Evolutionary conservation across 2,888 invertebrate genomes (phyloP).

Genomic region (Ditula angustiorana): DNA sequence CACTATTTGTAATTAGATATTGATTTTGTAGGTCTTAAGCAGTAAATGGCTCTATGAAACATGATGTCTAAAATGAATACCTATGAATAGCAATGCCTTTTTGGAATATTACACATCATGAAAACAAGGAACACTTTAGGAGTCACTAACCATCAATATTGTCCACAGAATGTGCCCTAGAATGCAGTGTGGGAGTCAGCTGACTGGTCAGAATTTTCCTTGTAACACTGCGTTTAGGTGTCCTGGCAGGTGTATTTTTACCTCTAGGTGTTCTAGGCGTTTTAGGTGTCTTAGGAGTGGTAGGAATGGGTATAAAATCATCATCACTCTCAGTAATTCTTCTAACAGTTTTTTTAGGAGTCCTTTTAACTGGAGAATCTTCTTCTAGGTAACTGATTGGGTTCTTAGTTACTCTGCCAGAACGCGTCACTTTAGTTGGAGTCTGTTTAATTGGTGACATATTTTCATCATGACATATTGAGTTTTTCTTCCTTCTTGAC

Average conservation of each 20-base stretch:
- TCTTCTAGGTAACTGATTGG: constrained; percentile 63
- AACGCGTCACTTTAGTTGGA: constrained; percentile 52
- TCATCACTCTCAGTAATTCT: constrained; percentile 65
- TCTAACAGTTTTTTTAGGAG: constrained; percentile 57
- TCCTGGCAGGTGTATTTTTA: constrained; percentile 47
- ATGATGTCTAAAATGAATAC: too few species aligned
- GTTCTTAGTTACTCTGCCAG: constrained; percentile 59
- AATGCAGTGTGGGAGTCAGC: constrained; percentile 69
- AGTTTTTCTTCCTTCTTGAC: constrained; percentile 7
- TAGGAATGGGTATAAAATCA: constrained; percentile 63
- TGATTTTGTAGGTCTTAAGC: too few species aligned
- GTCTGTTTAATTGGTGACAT: constrained; percentile 25
- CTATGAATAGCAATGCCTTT: too few species aligned
- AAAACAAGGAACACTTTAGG: neutral
- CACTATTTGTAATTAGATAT: too few species aligned
- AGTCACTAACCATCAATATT: constrained; percentile 67
- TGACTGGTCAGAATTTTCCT: constrained; percentile 68
- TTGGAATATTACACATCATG: neutral
- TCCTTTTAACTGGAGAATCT: constrained; percentile 64
- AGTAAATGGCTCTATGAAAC: too few species aligned
- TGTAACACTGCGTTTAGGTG: constrained; percentile 63
- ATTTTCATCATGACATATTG: constrained; percentile 21
- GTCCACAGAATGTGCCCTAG: constrained; percentile 70
- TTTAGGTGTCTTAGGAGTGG: constrained; percentile 44
- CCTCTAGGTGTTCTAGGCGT: constrained; percentile 40